These are phyloP conservation scores for Teleogryllus oceanicus DNA, from an alignment of 2,888 invertebrate genomes.

Conservation along the genomic window DNA sequence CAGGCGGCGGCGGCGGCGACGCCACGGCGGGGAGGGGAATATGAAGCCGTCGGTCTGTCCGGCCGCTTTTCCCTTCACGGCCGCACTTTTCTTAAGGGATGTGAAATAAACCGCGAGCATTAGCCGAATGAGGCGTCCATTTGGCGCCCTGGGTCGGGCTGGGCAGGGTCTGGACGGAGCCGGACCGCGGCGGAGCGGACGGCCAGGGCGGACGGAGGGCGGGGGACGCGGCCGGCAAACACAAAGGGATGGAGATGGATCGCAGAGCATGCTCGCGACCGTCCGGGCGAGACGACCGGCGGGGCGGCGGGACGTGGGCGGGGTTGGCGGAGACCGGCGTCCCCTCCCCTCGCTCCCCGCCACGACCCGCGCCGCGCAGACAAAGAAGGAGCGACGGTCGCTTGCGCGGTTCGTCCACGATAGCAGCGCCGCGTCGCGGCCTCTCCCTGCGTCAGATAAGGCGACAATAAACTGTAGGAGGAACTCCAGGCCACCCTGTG, in stretches of 20 bases:
- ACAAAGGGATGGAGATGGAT: constrained; percentile 11
- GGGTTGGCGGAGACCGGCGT: not conserved
- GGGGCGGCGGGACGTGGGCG: not conserved
- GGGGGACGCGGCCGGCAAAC: not conserved
- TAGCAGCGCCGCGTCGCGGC: no score
- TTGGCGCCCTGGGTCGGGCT: no score
- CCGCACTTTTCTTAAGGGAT: constrained; percentile 5
- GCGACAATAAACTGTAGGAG: no score
- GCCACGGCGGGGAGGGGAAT: not conserved
- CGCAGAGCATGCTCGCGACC: not conserved
- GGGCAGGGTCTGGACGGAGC: no score
- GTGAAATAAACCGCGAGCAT: constrained; percentile 18
- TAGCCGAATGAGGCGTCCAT: not conserved
- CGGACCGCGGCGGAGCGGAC: not conserved
- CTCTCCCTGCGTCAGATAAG: no score
- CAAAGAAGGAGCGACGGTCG: constrained; percentile 2
- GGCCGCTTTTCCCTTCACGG: not conserved
- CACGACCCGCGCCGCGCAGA: not conserved
- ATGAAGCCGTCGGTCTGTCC: not conserved
- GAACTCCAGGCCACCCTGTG: no score
- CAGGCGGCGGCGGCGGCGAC: not conserved
- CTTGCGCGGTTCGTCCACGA: no score
- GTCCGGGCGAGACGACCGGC: not conserved
- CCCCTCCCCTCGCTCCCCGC: not conserved
- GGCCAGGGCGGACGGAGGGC: not conserved